Evolutionary conservation across 2,113 vertebrate species (phyloP), one percentile per base, ranked within the genome.

Genomic region (Desmodus rotundus): DNA sequence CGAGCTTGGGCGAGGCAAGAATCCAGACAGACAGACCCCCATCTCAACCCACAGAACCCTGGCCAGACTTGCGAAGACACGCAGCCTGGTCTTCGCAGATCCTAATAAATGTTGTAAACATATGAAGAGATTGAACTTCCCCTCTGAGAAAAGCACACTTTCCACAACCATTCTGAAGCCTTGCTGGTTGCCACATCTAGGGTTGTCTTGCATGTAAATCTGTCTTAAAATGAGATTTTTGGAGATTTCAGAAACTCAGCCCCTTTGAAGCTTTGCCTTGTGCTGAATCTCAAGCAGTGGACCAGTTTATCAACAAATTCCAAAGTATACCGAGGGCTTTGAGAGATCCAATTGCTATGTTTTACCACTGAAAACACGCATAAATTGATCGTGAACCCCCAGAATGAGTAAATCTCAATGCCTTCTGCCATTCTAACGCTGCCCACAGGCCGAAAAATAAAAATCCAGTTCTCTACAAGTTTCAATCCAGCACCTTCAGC

Each of bases 291-390:
- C 77, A 97, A 92, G 68, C 54, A 73, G 41, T 52, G 31, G 36
- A 16, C 54, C 56, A 45, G 81, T 77, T 96, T n/a, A 77, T 67
- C 58, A 74, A 16, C 58, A 90, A 84, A 97, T 76, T 89, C 92
- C 89, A 72, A 91, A 96, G 52, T 61, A 73, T 33, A 95, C 68
- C 65, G 68, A 94, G 76, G 76, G 80, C 31, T 91, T 91, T 65
- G 22, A 45, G 73, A 94, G 92, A 87, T 24, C 33, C 63, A 41
- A 0, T 3, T 58, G 93, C 83, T 80, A 82, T 94, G 73, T 93
- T 86, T 77, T 88, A 52, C 83, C 83, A 33, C 10, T 41, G 77
- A 78, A 94, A 89, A 72, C 38, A 33, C 65, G 63, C 38, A 82
- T 81, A 87, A 93, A 72, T 61, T 54, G 70, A 95, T 95, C 73